Evolutionary conservation across 2,797 vertebrate genomes (phyloP), one percentile per base, ranked within the genome.

Genomic region (Eulemur mongoz): DNA sequence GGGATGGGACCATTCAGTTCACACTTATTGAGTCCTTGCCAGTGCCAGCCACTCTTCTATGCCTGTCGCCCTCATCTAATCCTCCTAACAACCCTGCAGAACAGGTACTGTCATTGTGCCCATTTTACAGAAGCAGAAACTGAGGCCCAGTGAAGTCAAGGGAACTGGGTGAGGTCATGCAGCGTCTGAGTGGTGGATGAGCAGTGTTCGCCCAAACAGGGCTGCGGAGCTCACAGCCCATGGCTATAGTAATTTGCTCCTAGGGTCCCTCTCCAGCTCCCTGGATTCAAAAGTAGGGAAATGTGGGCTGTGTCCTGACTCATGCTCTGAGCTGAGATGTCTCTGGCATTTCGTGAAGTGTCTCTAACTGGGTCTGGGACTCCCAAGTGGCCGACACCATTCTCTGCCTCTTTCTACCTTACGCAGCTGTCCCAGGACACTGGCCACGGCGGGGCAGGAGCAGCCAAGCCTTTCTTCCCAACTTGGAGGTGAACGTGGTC

Each of bases 81-180:
- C 43, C 35, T 52, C 30, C 78, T 63, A 43, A 15, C 30, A 43
- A 40, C 54, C 43, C 61, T 78, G 8, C 0, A 0, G 65, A 35
- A 5, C 5, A 20, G 18, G 17, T 20, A 8, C 84, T 38, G 20
- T 40, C 12, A 43, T 59, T 50, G 54, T 7, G 45, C 18, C 61
- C 35, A 54, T n/a, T 93, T 91, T 54, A 63, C 27, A 70, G 23
- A 89, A 20, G 43, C 22, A 79, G 43, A 96, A 57, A 83, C 75
- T 45, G 91, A 91, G 89, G 65, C 48, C 69, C 38, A 27, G 18
- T 12, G 2, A 35, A n/a, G 45, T 88, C 30, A 13, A 38, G 43
- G 52, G 63, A 54, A n/a, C n/a, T 7, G 35, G 7, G 0, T 35
- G 32, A 14, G 43, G 63, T 82, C 92, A 72, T 32, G 12, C 14